Conservation (phyloP, 2,888 invertebrate genomes). For the Catotricha subobsoleta region DNA sequence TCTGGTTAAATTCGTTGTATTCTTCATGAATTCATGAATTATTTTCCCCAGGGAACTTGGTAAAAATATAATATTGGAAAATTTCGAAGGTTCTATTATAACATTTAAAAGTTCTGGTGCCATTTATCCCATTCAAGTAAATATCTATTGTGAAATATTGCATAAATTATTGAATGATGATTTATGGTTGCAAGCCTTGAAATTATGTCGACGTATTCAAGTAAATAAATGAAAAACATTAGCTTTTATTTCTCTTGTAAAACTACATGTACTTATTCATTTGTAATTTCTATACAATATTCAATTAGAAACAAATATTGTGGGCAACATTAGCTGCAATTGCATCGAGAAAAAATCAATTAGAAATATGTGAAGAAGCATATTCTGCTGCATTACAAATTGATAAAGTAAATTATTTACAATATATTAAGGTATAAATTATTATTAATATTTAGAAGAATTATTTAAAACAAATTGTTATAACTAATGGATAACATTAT, state of each 20-base stretch:
- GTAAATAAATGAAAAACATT: not conserved
- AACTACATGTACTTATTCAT: not conserved
- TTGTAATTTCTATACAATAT: not conserved
- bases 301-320: constrained; percentile 39
- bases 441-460: not conserved
- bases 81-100: constrained; percentile 69
- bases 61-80: constrained; percentile 61
- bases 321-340: constrained; percentile 93
- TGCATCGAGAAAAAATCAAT: constrained; percentile 68
- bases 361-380: constrained; percentile 84
- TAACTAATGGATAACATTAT: not conserved
- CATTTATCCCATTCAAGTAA: constrained; percentile 34
- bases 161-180: constrained; percentile 53
- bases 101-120: constrained; percentile 80
- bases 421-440: constrained; percentile 50
- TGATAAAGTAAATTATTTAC: constrained; percentile 73
- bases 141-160: constrained; percentile 32
- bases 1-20: not conserved
- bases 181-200: constrained; percentile 70
- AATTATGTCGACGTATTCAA: constrained; percentile 42
- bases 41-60: constrained; percentile 54
- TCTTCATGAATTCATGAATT: not conserved
- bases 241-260: not conserved
- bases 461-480: not conserved
- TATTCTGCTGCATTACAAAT: constrained; percentile 78